A percentile compares a stretch with the other conserved stretches of the same genome.
Evolutionary conservation across 2,113 vertebrate species (phyloP).

Genomic region (Carollia perspicillata): DNA sequence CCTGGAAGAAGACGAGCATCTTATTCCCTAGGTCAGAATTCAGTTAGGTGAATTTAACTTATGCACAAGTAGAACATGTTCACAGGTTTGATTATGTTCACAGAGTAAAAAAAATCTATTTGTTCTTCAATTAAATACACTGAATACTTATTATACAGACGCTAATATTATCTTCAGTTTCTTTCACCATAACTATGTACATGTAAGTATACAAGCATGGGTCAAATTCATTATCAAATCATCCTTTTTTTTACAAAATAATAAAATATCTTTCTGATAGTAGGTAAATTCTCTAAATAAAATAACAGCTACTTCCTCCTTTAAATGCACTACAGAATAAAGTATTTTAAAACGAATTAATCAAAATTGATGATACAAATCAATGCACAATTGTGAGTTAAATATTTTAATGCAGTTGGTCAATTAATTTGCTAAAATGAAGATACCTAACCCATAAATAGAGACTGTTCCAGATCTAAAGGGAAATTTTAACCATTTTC

Average conservation of each 20-base stretch:
- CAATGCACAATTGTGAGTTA: constrained; percentile 1
- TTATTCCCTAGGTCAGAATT: constrained; percentile 53
- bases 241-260: constrained; percentile 40
- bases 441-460: background rate
- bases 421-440: constrained; percentile 40
- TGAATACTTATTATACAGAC: constrained; percentile 64
- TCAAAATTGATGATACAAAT: constrained; percentile 46
- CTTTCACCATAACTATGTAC: constrained; percentile 5
- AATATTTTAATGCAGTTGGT: constrained; percentile 46
- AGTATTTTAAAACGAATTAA: constrained; percentile 42
- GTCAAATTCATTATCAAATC: constrained; percentile 38
- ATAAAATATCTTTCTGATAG: constrained; percentile 44
- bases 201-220: background rate
- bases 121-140: constrained; percentile 68
- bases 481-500: constrained; percentile 7
- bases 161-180: constrained; percentile 36
- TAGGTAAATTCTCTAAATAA: constrained; percentile 44
- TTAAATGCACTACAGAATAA: constrained; percentile 43
- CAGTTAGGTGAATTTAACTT: constrained; percentile 32
- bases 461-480: background rate
- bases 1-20: constrained; percentile 16
- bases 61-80: constrained; percentile 52
- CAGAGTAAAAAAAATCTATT: constrained; percentile 55
- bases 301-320: constrained; percentile 34
- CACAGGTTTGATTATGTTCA: constrained; percentile 50